These are phyloP conservation scores for Dicranocentrus wangi DNA, from an alignment of 2,888 invertebrate species.

Conservation along the genomic window DNA sequence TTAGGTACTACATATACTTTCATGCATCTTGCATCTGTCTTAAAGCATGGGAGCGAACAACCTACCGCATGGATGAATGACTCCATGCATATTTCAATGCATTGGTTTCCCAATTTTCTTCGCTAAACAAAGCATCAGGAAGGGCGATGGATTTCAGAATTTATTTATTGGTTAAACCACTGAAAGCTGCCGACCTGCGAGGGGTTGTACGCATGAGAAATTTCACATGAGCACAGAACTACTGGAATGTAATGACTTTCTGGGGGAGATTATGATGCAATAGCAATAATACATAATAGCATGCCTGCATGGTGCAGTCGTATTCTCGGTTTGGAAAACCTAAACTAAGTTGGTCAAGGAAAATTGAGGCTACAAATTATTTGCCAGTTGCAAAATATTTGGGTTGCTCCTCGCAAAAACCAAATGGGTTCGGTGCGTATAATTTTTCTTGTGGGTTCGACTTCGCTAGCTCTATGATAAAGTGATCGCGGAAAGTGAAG, in stretches of 20 bases:
- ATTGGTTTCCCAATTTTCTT: slow-evolving; percentile 51
- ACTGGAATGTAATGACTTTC: neutral
- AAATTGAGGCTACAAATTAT: slow-evolving; percentile 32
- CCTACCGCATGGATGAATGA: slow-evolving; percentile 48
- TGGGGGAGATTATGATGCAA: neutral
- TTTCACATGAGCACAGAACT: too few relatives aligned
- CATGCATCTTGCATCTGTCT: slow-evolving; percentile 6
- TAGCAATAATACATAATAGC: neutral
- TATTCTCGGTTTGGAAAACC: neutral
- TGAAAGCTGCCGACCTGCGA: slow-evolving; percentile 41
- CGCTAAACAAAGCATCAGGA: neutral
- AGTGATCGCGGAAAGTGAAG: slow-evolving; percentile 1
- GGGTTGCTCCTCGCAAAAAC: neutral
- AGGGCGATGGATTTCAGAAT: neutral
- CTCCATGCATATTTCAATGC: slow-evolving; percentile 45
- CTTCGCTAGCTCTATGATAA: slow-evolving; percentile 35
- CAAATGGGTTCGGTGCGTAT: slow-evolving; percentile 25
- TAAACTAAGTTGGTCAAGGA: neutral
- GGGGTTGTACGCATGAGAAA: slow-evolving; percentile 11
- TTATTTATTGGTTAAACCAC: slow-evolving; percentile 48
- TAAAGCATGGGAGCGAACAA: neutral
- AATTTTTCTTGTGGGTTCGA: slow-evolving; percentile 56
- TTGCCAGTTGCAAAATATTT: slow-evolving; percentile 16
- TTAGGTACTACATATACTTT: slow-evolving; percentile 19
- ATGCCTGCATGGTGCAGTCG: slow-evolving; percentile 1